These are phyloP conservation scores for Andrena haemorrhoa DNA, from an alignment of 2,888 invertebrate genomes.

Conservation along the genomic window DNA sequence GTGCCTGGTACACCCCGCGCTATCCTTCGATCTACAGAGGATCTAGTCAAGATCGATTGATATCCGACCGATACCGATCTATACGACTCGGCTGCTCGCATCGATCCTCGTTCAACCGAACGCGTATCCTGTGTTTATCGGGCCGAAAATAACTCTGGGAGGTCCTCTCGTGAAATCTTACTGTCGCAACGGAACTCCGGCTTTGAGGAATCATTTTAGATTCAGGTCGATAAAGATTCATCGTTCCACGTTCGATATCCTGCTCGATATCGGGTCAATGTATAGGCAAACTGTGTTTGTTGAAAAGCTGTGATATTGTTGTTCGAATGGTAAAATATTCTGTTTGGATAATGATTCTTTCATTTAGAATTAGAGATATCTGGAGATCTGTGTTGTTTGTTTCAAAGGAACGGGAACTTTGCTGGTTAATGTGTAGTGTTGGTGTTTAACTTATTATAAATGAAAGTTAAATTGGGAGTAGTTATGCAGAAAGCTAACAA, in stretches of 20 bases:
- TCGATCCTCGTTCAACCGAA: conserved; percentile 34
- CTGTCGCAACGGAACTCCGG: conserved; percentile 35
- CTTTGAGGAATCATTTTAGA: conserved; percentile 31
- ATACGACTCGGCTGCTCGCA: conserved; percentile 51
- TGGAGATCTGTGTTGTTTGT: background rate
- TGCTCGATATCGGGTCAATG: background rate
- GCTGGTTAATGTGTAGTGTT: too few relatives aligned
- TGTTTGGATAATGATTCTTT: too few relatives aligned
- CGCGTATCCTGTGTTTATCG: conserved; percentile 25
- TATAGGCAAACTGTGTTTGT: background rate
- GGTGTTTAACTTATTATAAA: too few relatives aligned
- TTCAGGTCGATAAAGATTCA: conserved; percentile 39
- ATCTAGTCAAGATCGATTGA: conserved; percentile 73
- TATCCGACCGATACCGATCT: conserved; percentile 67
- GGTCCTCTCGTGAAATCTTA: conserved; percentile 61
- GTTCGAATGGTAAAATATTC: too few relatives aligned
- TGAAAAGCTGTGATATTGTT: too few relatives aligned
- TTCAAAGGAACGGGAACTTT: too few relatives aligned
- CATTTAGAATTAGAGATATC: background rate
- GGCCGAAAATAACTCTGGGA: conserved; percentile 59
- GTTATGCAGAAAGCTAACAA: too few relatives aligned
- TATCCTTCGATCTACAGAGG: conserved; percentile 65
- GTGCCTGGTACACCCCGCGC: conserved; percentile 53
- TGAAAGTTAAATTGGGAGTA: too few relatives aligned
- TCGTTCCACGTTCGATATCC: conserved; percentile 24